Percentiles rank a stretch among this genome's conserved stretches.
These are phyloP conservation scores for Clarias batrachus DNA, from an alignment of 2,113 vertebrate genomes.

Conservation along the genomic window DNA sequence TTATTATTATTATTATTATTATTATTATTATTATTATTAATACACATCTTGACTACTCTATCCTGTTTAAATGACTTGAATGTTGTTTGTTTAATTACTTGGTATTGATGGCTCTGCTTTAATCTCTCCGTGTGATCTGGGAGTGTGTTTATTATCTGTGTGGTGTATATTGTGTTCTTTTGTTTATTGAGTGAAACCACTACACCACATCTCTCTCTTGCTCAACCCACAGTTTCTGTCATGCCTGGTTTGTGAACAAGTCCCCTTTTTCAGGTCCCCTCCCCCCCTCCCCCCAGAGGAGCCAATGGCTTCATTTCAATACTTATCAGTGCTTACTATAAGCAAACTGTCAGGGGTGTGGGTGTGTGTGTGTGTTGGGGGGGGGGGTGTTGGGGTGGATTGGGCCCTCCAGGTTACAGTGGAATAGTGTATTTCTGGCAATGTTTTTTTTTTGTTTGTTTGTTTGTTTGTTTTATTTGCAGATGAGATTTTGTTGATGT, in stretches of 20 bases:
- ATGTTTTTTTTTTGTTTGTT: no score
- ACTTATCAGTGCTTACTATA: conserved; percentile 54
- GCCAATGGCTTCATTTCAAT: conserved; percentile 35
- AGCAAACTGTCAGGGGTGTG: conserved; percentile 32
- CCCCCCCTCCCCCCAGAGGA: background rate
- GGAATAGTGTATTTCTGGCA: no score
- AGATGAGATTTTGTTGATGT: background rate
- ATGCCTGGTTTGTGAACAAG: background rate
- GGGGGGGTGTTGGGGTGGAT: background rate
- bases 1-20: background rate
- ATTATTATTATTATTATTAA: background rate
- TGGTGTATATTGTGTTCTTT: conserved; percentile 19
- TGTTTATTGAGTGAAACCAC: conserved; percentile 31
- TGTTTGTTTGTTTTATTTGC: background rate
- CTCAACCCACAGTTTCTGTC: conserved; percentile 13
- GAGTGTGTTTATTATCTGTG: conserved; percentile 13
- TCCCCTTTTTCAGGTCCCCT: background rate
- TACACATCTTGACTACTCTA: background rate
- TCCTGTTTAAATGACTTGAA: background rate
- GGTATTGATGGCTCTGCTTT: background rate
- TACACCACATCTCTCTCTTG: background rate
- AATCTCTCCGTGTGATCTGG: background rate
- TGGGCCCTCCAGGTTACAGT: background rate
- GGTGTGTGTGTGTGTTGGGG: no score
- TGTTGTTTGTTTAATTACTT: background rate